Base-by-base conservation (phyloP, 2,113 vertebrate species). In the Paraplagusia blochii region DNA sequence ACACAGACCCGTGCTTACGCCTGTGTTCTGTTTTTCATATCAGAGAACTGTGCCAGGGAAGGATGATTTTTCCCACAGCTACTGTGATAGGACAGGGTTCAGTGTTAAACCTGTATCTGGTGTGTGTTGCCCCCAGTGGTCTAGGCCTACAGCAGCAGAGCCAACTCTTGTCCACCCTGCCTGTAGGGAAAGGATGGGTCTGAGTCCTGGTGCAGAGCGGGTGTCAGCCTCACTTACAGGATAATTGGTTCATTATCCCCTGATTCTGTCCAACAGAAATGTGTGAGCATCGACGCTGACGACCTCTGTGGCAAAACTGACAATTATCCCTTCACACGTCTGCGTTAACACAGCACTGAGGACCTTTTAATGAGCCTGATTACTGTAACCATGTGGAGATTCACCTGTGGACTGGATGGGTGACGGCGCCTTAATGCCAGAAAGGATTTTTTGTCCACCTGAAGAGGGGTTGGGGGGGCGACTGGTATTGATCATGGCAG, bases 391-490 rank as follows among this genome's bases (percentile, higher is more conserved):
- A 69, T 47, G 63, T 55, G 61, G 69, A 75, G 69, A 82, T 83
- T 70, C 80, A 84, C 69, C 63, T 76, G 76, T 87, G 53, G 51
- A 76, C 87, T 74, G 66, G 63, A 83, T 68, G 69, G 80, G 79
- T 69, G 64, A 83, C 82, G 66, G 72, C 61, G 72, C 80, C 85
- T 82, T 84, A 83, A 86, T 85, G 76, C 76, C 60, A 51, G 73
- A 77, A 80, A 85, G 84, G 82, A 80, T 84, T 84, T 81, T 70
- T 63, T 76, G 72, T 79, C 73, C 79, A 79, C 66, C 70, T 80
- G 81, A 79, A 86, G 74, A 22, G 58, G 75, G 74, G 52, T 34
- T 68, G 22, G 33, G 58, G 75, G 74, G 52, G 34, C 70, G 22
- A 63, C 78, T 66, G 63, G 52, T 79, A 87, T 89, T 81, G 83